These are phyloP conservation scores for Cephus pulcher DNA, from an alignment of 2,888 invertebrate species.

Conservation along the genomic window DNA sequence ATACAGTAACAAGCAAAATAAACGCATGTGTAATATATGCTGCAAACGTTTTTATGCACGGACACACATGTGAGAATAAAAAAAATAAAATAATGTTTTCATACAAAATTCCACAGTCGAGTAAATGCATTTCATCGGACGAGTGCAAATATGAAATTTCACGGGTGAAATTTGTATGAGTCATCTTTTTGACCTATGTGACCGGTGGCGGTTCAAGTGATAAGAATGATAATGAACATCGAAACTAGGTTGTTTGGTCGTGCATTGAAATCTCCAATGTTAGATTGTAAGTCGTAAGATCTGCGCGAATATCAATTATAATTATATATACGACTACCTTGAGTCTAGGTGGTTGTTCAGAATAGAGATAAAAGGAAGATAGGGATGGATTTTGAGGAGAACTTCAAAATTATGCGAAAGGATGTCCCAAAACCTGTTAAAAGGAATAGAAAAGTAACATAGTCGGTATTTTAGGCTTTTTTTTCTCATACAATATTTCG, in stretches of 20 bases:
- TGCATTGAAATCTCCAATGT: not conserved
- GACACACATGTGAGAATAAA: not conserved
- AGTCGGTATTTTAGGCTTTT: not conserved
- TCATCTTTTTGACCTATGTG: not conserved
- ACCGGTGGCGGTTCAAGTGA: not conserved
- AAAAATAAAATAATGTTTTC: not conserved
- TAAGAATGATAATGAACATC: not conserved
- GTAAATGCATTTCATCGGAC: not conserved
- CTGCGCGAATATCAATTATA: not conserved
- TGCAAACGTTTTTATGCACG: not conserved
- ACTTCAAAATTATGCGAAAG: not conserved
- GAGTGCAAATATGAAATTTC: not conserved
- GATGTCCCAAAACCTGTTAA: not conserved
- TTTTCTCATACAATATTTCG: not conserved
- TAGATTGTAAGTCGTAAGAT: not conserved
- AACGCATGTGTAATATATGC: not conserved
- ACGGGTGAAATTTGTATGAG: not conserved
- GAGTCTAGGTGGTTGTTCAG: not conserved
- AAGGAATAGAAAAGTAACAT: not conserved
- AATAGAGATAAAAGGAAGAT: not conserved
- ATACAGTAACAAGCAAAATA: not conserved
- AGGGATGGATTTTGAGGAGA: not conserved
- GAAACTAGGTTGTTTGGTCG: not conserved
- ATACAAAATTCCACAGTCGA: not conserved
- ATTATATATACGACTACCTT: not conserved